phyloP scores from a whole-genome alignment of 2,797 vertebrate genomes.

The Enteromius mattozi region DNA sequence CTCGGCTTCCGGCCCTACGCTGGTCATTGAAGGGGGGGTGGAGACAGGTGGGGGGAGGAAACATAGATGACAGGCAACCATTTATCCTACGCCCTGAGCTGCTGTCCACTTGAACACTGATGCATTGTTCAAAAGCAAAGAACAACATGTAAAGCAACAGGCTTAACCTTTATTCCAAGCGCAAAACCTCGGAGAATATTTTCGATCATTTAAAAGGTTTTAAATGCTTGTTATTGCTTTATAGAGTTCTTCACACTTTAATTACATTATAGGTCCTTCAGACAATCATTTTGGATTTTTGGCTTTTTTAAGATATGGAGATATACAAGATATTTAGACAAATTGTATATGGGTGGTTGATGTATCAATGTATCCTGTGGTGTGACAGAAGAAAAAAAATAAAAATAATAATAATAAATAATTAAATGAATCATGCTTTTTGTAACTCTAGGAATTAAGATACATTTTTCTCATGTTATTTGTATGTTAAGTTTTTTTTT shows the following conservation, averaged over 20 bases:
- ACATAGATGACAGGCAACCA: conserved; percentile 70
- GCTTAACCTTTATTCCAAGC: background rate
- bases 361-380: too few relatives aligned
- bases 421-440: too few relatives aligned
- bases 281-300: background rate
- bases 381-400: too few relatives aligned
- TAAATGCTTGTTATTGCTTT: background rate
- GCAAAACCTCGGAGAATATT: background rate
- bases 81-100: conserved; percentile 44
- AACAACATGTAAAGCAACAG: conserved; percentile 16
- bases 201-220: background rate
- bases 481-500: too few relatives aligned
- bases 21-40: conserved; percentile 47
- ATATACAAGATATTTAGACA: too few relatives aligned
- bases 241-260: background rate
- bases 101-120: conserved; percentile 36
- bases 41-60: conserved; percentile 64
- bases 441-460: too few relatives aligned
- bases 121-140: conserved; percentile 41
- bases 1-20: conserved; percentile 79
- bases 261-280: background rate
- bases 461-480: too few relatives aligned
- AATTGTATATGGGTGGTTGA: too few relatives aligned
- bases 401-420: too few relatives aligned
- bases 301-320: too few relatives aligned